A percentile compares a stretch with the other conserved stretches of the same genome.
Conservation (phyloP, 2,888 invertebrate genomes). For the Baccha elongata region DNA sequence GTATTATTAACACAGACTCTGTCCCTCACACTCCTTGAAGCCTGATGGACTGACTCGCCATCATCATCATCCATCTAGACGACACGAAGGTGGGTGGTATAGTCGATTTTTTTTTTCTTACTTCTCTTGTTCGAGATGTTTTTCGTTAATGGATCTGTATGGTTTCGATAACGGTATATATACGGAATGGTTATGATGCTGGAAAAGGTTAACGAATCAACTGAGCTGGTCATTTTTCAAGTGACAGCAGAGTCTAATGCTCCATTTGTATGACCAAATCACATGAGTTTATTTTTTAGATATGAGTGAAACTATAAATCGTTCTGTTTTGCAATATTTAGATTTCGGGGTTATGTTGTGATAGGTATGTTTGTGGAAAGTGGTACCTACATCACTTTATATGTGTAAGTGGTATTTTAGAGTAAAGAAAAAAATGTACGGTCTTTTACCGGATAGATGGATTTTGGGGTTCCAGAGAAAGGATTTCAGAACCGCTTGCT, state of each 20-base stretch:
- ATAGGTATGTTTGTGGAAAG: too few species aligned
- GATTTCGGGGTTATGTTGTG: background rate
- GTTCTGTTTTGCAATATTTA: background rate
- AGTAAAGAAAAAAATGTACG: too few species aligned
- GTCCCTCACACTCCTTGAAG: conserved; percentile 30
- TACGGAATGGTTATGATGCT: background rate
- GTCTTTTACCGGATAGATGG: too few species aligned
- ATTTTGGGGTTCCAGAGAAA: too few species aligned
- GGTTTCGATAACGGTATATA: conserved; percentile 54
- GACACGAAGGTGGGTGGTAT: conserved; percentile 45
- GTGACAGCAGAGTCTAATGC: conserved; percentile 63
- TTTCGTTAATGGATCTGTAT: conserved; percentile 66
- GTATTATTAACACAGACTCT: conserved; percentile 68
- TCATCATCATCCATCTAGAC: conserved; percentile 66
- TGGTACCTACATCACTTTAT: too few species aligned
- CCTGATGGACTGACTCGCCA: conserved; percentile 66
- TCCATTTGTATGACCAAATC: conserved; percentile 66
- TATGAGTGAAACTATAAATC: background rate
- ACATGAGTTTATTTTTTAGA: conserved; percentile 57
- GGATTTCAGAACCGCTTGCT: too few species aligned
- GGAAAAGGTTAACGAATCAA: conserved; percentile 63
- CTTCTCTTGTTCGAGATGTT: conserved; percentile 43
- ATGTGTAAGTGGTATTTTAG: too few species aligned
- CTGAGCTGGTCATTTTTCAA: conserved; percentile 60
- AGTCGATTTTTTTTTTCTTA: conserved; percentile 24